These are phyloP conservation scores for Phragmatobia fuliginosa DNA, from an alignment of 2,888 invertebrate genomes.

Conservation along the genomic window DNA sequence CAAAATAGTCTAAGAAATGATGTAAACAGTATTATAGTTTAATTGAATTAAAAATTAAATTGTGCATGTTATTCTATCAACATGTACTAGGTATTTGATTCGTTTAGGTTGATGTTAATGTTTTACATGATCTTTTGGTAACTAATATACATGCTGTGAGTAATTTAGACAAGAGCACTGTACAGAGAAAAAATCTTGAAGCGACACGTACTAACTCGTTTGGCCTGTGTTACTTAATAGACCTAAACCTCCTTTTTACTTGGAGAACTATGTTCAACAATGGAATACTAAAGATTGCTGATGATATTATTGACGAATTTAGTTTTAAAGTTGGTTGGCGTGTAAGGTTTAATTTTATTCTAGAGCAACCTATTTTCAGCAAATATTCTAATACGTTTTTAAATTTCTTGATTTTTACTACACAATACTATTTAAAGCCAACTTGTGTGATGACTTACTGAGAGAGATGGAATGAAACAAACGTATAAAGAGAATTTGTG, in stretches of 20 bases:
- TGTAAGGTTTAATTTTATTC: neutral
- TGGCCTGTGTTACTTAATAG: no score
- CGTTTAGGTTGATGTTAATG: neutral
- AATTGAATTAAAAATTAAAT: neutral
- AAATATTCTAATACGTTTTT: neutral
- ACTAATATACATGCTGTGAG: neutral
- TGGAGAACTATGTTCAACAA: no score
- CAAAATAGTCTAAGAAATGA: no score
- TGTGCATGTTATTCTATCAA: neutral
- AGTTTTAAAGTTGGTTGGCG: neutral
- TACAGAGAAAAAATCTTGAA: no score
- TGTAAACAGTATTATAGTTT: neutral
- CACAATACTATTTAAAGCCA: constrained; percentile 28
- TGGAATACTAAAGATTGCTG: no score
- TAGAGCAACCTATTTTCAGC: neutral
- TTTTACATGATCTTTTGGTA: neutral
- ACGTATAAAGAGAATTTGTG: constrained; percentile 75
- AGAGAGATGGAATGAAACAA: constrained; percentile 58
- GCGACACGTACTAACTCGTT: no score
- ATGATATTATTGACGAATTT: neutral
- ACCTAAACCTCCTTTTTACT: no score
- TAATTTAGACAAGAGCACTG: no score
- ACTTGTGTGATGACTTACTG: neutral
- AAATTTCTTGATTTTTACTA: neutral
- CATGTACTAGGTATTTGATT: neutral